phyloP scores from a whole-genome alignment of 2,113 vertebrate species.

The Pao palembangensis region DNA sequence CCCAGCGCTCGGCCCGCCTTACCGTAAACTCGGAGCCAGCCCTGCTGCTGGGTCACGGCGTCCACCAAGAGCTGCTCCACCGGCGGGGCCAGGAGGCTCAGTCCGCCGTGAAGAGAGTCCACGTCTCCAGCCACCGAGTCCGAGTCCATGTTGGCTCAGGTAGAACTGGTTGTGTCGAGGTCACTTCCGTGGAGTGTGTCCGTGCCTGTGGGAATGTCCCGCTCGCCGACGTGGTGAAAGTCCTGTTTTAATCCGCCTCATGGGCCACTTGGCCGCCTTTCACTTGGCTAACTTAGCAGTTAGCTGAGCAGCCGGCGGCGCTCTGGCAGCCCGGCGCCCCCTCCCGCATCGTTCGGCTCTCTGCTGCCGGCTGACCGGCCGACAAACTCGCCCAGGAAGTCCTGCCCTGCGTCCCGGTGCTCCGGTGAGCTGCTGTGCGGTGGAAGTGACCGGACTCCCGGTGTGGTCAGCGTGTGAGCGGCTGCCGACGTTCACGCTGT shows the following conservation, averaged over 20 bases:
- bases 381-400: neutral
- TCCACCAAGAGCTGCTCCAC: constrained; percentile 84
- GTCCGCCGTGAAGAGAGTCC: constrained; percentile 73
- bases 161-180: accelerated
- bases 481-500: constrained; percentile 12
- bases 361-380: constrained; percentile 13
- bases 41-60: constrained; percentile 87
- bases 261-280: no score
- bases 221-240: no score
- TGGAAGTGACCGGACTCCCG: constrained; percentile 2
- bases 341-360: constrained; percentile 39
- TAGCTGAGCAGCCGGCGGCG: constrained; percentile 39
- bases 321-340: constrained; percentile 40
- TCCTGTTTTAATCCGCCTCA: no score
- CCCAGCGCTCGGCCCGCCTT: constrained; percentile 43
- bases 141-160: constrained; percentile 63
- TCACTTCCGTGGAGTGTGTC: neutral
- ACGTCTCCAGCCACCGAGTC: constrained; percentile 78
- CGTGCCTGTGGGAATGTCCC: no score
- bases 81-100: constrained; percentile 70
- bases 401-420: neutral
- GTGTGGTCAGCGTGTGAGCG: neutral
- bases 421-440: neutral
- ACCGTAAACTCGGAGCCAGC: constrained; percentile 91
- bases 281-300: constrained; percentile 36